Evolutionary conservation across 1,140 invertebrate genomes (phyloP), one percentile per base, ranked within the genome.

Genomic region (Drosophila subpulchrella): DNA sequence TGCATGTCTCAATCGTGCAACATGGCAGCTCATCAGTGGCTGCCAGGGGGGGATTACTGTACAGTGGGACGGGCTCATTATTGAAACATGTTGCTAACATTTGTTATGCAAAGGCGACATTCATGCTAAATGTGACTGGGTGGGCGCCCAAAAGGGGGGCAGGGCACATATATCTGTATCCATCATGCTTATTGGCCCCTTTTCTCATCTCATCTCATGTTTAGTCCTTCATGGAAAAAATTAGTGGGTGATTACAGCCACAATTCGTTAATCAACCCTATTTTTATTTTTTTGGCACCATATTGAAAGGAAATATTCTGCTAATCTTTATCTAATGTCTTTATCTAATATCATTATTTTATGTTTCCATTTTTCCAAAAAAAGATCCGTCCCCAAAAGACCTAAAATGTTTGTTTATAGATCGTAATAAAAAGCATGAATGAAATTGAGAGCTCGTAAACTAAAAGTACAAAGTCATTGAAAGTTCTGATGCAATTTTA

Each of bases 51-150:
- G 44, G 73, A 54, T 55, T 76, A 60, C 57, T 41, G 47, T 41
- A 42, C 42, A 46, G 60, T 44, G 42, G 44, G 42, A 6, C 24
- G 44, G 63, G 32, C 83, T 86, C 83, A 88, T 88, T 86, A 88
- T 86, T 79, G 83, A 86, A 86, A 86, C 83, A 86, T 86, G 83
- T 71, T 86, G 79, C 83, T 77, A 71, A 74, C 83, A 86, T 86
- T 86, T 83, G 83, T 86, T 86, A 86, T 86, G 83, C 83, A 88
- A 88, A 83, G 83, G 75, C 83, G 71, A 86, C 83, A 83, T 88
- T 82, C 83, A 88, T 66, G 83, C 71, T 70, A 88, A 71, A 79
- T 73, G 70, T 55, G 66, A 84, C 53, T 62, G 41, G 17, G 13
- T 24, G 32, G 15, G 38, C 0, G 30, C 39, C 13, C 8, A 0